Evolutionary conservation across 2,888 invertebrate species (phyloP).

Genomic region (Zelleria hepariella): DNA sequence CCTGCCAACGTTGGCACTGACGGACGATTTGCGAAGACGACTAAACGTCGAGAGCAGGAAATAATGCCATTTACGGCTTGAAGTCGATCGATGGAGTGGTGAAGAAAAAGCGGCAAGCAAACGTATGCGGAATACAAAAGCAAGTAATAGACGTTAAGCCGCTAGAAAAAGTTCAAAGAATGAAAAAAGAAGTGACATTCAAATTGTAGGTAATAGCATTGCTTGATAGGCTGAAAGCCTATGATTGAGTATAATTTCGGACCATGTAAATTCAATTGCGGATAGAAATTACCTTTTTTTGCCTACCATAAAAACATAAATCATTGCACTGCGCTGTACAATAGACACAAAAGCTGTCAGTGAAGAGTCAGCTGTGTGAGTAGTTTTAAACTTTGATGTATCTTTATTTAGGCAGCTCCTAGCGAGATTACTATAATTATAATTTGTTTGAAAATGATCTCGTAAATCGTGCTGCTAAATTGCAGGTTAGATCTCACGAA

Average conservation of each 20-base stretch:
- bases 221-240: not conserved
- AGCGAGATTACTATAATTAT: conserved; percentile 55
- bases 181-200: too few relatives aligned
- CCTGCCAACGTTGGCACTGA: too few relatives aligned
- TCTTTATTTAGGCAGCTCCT: conserved; percentile 55
- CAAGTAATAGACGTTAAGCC: not conserved
- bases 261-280: not conserved
- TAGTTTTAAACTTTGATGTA: conserved; percentile 16
- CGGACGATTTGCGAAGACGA: too few relatives aligned
- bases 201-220: not conserved
- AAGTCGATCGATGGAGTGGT: not conserved
- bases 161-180: not conserved
- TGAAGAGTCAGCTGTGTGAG: not conserved
- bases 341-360: not conserved
- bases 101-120: not conserved
- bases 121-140: not conserved
- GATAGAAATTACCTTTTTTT: not conserved
- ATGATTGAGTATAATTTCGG: not conserved
- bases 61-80: too few relatives aligned
- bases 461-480: conserved; percentile 55
- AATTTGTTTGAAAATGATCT: conserved; percentile 40
- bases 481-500: conserved; percentile 47
- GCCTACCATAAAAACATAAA: not conserved
- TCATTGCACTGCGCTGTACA: not conserved
- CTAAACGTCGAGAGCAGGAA: too few relatives aligned